Evolutionary conservation across 1,140 invertebrate species (phyloP), one percentile per base, ranked within the genome.

Genomic region (Drosophila nebulosa): DNA sequence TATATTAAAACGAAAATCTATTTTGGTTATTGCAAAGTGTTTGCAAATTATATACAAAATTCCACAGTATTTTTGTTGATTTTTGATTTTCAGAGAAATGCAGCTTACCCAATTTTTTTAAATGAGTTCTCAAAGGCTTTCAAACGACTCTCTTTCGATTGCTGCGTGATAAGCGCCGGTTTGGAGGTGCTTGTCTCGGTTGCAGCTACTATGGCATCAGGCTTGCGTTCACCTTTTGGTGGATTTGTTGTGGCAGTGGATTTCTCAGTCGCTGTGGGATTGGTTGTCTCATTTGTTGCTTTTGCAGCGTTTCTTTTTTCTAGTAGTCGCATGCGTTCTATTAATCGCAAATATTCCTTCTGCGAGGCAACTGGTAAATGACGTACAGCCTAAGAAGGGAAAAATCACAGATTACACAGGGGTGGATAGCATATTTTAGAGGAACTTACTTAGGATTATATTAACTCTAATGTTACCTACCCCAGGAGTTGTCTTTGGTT

Each of bases 351-450:
- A 35, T 91, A 91, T 64, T 91, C 90, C 57, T 78, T 74, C 62
- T 91, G 90, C 0, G 90, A 86, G 1, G 89, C 77, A 14, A 74
- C 70, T 3, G 90, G 90, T 35, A 91, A 69, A 63, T 90, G 90
- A 1, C 88, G 66, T 50, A 91, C 90, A 67, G 89, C 84, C 90
- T 91, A n/a, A n/a, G n/a, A n/a, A n/a, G n/a, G n/a, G n/a, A n/a
- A n/a, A n/a, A n/a, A n/a, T n/a, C n/a, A n/a, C n/a, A n/a, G n/a
- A n/a, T n/a, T n/a, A n/a, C n/a, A n/a, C n/a, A n/a, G n/a, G n/a
- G n/a, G 35, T 10, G 18, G 4, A n/a, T 3, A 52, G 65, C n/a
- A n/a, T n/a, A n/a, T n/a, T n/a, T n/a, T n/a, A n/a, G n/a, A n/a
- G n/a, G 9, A 26, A 24, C 16, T 1, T 4, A 4, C 4, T n/a